phyloP scores from a whole-genome alignment of 2,797 vertebrate species.

The Caiman crocodilus region DNA sequence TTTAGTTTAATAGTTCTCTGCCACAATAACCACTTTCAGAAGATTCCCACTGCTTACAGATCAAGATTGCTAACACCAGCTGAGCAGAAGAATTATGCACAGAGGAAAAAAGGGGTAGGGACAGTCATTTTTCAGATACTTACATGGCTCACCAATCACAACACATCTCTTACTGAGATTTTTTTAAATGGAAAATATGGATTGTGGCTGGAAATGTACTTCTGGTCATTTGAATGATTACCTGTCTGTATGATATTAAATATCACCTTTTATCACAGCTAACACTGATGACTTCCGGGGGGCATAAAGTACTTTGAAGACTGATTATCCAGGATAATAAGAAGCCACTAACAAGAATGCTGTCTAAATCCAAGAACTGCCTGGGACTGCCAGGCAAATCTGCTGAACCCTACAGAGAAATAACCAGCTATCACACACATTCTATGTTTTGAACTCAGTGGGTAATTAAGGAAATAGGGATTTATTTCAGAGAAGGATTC shows the following conservation, averaged over 20 bases:
- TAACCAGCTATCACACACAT: not conserved
- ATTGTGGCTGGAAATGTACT: not conserved
- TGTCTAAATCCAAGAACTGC: not conserved
- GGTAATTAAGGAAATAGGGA: too few relatives aligned
- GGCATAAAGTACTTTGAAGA: not conserved
- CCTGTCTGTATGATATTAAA: not conserved
- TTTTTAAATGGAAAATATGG: constrained; percentile 25
- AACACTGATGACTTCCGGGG: not conserved
- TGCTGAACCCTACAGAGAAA: not conserved
- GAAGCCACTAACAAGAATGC: not conserved
- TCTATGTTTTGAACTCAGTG: not conserved
- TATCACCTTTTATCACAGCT: not conserved
- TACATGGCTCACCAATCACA: not conserved
- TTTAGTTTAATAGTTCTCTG: not conserved
- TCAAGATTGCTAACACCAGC: not conserved
- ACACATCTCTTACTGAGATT: not conserved
- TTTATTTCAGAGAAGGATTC: too few relatives aligned
- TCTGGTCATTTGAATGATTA: not conserved
- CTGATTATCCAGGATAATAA: not conserved
- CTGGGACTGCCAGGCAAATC: not conserved
- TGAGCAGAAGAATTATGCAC: not conserved
- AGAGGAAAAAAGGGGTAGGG: not conserved
- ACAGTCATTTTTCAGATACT: not conserved
- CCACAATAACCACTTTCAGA: not conserved
- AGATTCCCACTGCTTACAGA: not conserved